A percentile compares a stretch with the other conserved stretches of the same genome.
Evolutionary conservation across 2,113 vertebrate genomes (phyloP).

Genomic region (Mola mola): DNA sequence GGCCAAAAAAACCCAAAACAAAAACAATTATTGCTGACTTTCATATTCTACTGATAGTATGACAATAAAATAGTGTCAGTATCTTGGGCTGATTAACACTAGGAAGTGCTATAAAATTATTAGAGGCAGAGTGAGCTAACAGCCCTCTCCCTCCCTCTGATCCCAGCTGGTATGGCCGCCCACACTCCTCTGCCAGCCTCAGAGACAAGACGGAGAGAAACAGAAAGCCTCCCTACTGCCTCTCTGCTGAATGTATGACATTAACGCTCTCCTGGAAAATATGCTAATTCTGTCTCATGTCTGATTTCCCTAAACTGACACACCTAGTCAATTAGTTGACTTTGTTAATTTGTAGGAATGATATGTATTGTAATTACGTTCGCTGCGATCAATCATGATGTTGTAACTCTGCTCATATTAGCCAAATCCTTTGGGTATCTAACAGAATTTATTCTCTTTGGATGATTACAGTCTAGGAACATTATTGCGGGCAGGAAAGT

Average conservation of each 20-base stretch:
- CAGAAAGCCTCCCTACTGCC: slow-evolving; percentile 68
- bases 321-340: slow-evolving; percentile 9
- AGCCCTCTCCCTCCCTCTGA: slow-evolving; percentile 75
- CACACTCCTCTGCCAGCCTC: slow-evolving; percentile 75
- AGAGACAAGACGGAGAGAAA: slow-evolving; percentile 70
- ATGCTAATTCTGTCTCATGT: slow-evolving; percentile 18
- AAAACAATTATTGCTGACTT: slow-evolving; percentile 63
- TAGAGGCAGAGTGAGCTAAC: slow-evolving; percentile 72
- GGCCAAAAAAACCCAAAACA: slow-evolving; percentile 42
- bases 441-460: not conserved
- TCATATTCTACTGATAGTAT: slow-evolving; percentile 51
- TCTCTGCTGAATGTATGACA: slow-evolving; percentile 55
- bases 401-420: not conserved
- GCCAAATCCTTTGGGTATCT: not conserved
- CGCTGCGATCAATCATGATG: slow-evolving; percentile 7
- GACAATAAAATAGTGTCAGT: slow-evolving; percentile 57
- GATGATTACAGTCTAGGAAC: not conserved
- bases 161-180: slow-evolving; percentile 79
- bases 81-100: slow-evolving; percentile 64
- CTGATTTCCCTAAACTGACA: slow-evolving; percentile 26
- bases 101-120: slow-evolving; percentile 76
- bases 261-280: slow-evolving; percentile 40
- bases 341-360: slow-evolving; percentile 2
- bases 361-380: not conserved
- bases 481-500: not conserved